phyloP scores from a whole-genome alignment of 2,888 invertebrate species.

The Drepanosiphum platanoidis region DNA sequence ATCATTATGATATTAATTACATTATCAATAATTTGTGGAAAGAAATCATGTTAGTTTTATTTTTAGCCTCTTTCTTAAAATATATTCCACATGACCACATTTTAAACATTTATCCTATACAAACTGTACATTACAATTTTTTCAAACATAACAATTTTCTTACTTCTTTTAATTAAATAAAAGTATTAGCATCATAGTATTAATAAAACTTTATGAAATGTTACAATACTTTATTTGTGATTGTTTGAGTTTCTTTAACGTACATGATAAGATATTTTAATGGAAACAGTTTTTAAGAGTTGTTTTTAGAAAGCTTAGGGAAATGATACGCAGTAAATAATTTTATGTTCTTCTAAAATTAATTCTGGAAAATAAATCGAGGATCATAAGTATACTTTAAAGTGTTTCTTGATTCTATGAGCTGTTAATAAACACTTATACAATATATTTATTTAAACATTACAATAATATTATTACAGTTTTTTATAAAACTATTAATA shows the following conservation, averaged over 20 bases:
- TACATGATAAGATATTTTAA: background rate
- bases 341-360: background rate
- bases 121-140: conserved; percentile 1
- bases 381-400: no score
- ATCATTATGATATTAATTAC: background rate
- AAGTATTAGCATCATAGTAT: background rate
- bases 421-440: no score
- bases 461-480: no score
- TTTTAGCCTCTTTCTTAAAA: background rate
- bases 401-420: no score
- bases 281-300: no score
- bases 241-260: conserved; percentile 19
- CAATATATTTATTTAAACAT: no score
- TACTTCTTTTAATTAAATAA: background rate
- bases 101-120: background rate
- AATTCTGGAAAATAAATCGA: no score
- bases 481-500: no score
- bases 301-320: background rate
- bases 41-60: background rate
- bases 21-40: background rate
- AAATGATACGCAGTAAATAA: no score
- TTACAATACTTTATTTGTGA: conserved; percentile 13
- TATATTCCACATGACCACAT: background rate
- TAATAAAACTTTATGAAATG: background rate
- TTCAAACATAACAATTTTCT: background rate